Evolutionary conservation across 2,888 invertebrate genomes (phyloP), one percentile per base, ranked within the genome.

Genomic region (Eupithecia tripunctaria): DNA sequence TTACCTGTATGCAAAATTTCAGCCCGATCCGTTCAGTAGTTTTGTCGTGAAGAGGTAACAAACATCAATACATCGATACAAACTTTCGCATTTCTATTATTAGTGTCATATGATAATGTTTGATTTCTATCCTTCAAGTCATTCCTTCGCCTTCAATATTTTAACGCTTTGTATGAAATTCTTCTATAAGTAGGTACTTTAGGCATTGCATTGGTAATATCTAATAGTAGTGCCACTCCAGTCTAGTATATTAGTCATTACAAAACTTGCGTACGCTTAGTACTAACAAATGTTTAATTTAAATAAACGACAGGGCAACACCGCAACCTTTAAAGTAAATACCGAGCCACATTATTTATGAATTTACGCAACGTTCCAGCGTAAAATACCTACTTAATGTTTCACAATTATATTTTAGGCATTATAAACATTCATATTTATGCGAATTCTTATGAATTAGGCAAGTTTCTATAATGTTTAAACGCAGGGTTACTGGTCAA

Each of bases 371-470:
- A 64, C 25, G 38, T 38, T 38, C 38, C 25, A 25, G 64, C 64
- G 38, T 64, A n/a, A 41, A 41, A 63, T 63, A 63, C 63, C 36
- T 41, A 15, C 38, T 1, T 36, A 18, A 63, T 63, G 64, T 64
- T 64, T 64, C 64, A 38, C 64, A 64, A 64, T 64, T 64, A 41
- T 64, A 36, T 64, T 64, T 64, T 21, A 64, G 32, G 38, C 32
- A 64, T 41, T 64, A 29, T 60, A 29, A 64, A 25, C 64, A 64
- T 64, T 38, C 38, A 63, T 63, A 36, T 63, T 63, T 38, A 63
- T 63, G 63, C 36, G 63, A 63, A 64, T 64, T 64, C 64, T 64
- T 64, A 25, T 36, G 64, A 64, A 38, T 64, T 64, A 64, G 64
- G 38, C n/a, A 64, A 64, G 64, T 25, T 41, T 64, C 60, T 60